These are phyloP conservation scores for Brachyopa scutellaris DNA, from an alignment of 2,888 invertebrate species.

Conservation along the genomic window DNA sequence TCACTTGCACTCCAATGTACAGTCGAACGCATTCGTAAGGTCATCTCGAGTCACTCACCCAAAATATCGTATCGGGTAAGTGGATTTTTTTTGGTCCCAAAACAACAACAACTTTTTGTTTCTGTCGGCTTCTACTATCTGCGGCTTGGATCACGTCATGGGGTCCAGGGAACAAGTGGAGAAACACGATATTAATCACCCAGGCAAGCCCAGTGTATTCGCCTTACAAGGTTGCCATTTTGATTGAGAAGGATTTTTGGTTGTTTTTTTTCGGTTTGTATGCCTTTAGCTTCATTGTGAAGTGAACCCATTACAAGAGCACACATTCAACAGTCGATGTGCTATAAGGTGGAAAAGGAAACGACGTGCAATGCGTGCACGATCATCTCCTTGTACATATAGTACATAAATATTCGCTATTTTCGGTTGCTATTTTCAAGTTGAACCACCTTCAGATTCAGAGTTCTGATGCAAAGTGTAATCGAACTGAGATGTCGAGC, in stretches of 20 bases:
- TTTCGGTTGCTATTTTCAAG: slow-evolving; percentile 49
- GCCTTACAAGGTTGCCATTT: slow-evolving; percentile 62
- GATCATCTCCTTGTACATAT: background rate
- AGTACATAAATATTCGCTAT: slow-evolving; percentile 9
- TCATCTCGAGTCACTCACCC: slow-evolving; percentile 65
- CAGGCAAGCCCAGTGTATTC: slow-evolving; percentile 66
- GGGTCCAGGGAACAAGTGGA: slow-evolving; percentile 57
- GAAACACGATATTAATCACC: slow-evolving; percentile 67
- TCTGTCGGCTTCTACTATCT: slow-evolving; percentile 58
- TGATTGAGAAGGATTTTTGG: slow-evolving; percentile 49
- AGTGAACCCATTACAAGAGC: slow-evolving; percentile 19
- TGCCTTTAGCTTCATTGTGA: slow-evolving; percentile 7
- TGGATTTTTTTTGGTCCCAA: slow-evolving; percentile 26
- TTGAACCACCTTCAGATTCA: slow-evolving; percentile 64
- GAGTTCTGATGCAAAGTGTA: slow-evolving; percentile 6
- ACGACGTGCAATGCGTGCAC: slow-evolving; percentile 16
- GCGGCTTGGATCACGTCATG: slow-evolving; percentile 23
- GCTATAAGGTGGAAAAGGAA: slow-evolving; percentile 55
- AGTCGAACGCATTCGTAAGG: slow-evolving; percentile 50
- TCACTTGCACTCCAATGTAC: slow-evolving; percentile 35
- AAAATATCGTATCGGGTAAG: slow-evolving; percentile 22
- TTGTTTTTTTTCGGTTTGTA: background rate
- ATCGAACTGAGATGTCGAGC: background rate
- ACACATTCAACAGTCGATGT: background rate
- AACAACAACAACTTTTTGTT: background rate